phyloP scores from a whole-genome alignment of 2,888 invertebrate species.

The Rhamnusium bicolor region DNA sequence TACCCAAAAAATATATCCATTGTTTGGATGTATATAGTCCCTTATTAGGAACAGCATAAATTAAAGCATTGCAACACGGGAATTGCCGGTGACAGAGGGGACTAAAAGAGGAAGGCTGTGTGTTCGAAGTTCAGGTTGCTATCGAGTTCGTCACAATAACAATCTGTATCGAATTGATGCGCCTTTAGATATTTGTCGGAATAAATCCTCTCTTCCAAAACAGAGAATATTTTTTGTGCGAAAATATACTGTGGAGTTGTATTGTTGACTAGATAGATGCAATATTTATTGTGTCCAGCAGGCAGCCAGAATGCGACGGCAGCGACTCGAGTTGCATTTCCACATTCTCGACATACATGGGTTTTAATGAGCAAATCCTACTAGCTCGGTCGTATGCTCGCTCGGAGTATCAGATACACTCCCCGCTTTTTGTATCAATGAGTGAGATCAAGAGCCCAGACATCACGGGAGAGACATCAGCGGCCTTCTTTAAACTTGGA shows the following conservation, averaged over 20 bases:
- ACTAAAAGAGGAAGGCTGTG: not conserved
- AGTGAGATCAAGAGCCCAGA: slow-evolving; percentile 57
- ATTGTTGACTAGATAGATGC: slow-evolving; percentile 69
- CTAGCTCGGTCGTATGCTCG: slow-evolving; percentile 55
- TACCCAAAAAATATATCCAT: slow-evolving; percentile 12
- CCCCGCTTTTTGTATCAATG: slow-evolving; percentile 66
- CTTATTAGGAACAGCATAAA: slow-evolving; percentile 68
- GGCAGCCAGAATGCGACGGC: slow-evolving; percentile 69
- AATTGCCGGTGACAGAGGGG: not conserved
- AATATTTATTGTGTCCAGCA: slow-evolving; percentile 71
- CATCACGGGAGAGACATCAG: slow-evolving; percentile 47
- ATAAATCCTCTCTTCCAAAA: slow-evolving; percentile 67
- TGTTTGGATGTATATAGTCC: slow-evolving; percentile 47
- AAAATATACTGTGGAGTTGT: slow-evolving; percentile 67
- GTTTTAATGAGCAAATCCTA: slow-evolving; percentile 70
- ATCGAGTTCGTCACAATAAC: slow-evolving; percentile 62
- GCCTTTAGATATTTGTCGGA: slow-evolving; percentile 64
- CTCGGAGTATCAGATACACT: slow-evolving; percentile 57
- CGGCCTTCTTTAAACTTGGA: slow-evolving; percentile 58
- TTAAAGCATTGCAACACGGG: slow-evolving; percentile 61
- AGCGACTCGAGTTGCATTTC: slow-evolving; percentile 69
- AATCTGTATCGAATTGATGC: slow-evolving; percentile 64
- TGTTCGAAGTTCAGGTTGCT: not conserved
- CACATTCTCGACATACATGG: slow-evolving; percentile 71
- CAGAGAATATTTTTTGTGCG: slow-evolving; percentile 68